phyloP scores from a whole-genome alignment of 1,140 invertebrate species.

The Nebria ingens region DNA sequence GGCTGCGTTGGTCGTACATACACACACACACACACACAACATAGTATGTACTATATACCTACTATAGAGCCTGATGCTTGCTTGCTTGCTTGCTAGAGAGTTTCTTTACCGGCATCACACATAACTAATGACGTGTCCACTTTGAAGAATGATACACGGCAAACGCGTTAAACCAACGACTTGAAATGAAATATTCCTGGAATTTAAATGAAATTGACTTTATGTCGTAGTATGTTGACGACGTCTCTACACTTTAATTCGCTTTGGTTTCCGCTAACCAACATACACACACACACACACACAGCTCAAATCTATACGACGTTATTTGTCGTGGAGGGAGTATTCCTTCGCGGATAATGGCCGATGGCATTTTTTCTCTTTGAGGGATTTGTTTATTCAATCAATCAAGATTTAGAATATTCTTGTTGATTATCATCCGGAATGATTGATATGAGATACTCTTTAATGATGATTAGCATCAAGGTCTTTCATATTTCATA shows the following conservation, averaged over 20 bases:
- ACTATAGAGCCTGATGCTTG: too few species aligned
- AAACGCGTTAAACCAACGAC: conserved; percentile 9
- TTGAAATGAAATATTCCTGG: conserved; percentile 2
- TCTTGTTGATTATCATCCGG: background rate
- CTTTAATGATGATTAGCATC: background rate
- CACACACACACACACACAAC: too few species aligned
- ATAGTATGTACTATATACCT: too few species aligned
- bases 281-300: background rate
- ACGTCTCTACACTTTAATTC: background rate
- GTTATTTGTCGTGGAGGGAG: background rate
- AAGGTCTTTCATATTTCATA: too few species aligned
- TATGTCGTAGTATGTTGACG: background rate
- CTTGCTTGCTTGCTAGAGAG: too few species aligned
- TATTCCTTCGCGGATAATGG: background rate
- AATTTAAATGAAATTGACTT: conserved; percentile 10
- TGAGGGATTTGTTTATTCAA: background rate
- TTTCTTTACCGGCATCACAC: conserved; percentile 5
- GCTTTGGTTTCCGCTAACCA: background rate
- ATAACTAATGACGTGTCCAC: conserved; percentile 9
- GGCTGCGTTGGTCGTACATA: background rate
- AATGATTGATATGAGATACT: background rate
- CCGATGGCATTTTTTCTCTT: background rate
- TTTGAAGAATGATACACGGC: conserved; percentile 8
- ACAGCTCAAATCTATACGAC: background rate
- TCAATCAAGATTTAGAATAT: conserved; percentile 1